A percentile compares a stretch with the other conserved stretches of the same genome.
Conservation (phyloP, 2,888 invertebrate genomes). For the Thumatha senex region DNA sequence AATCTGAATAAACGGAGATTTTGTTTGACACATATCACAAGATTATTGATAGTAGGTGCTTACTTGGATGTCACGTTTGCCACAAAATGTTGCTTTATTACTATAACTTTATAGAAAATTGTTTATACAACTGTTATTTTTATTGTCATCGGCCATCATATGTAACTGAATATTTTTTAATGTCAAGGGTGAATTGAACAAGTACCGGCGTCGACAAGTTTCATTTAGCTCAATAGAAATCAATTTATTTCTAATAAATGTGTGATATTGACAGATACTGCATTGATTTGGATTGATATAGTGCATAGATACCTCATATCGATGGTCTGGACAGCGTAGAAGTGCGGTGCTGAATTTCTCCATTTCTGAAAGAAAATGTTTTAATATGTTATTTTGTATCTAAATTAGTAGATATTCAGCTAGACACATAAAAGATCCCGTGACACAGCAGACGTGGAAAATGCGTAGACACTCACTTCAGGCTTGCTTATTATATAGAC, state of each 20-base stretch:
- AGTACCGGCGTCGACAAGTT: slow-evolving; percentile 57
- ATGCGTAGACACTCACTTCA: slow-evolving; percentile 68
- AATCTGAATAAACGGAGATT: slow-evolving; percentile 14
- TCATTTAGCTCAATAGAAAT: slow-evolving; percentile 75
- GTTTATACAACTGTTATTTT: slow-evolving; percentile 3
- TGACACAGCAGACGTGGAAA: slow-evolving; percentile 21
- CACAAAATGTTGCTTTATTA: slow-evolving; percentile 19
- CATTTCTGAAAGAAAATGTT: slow-evolving; percentile 70
- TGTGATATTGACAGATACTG: slow-evolving; percentile 35
- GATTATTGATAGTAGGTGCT: slow-evolving; percentile 5
- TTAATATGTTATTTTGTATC: neutral
- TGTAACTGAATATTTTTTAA: slow-evolving; percentile 34
- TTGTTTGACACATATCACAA: slow-evolving; percentile 14
- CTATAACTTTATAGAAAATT: slow-evolving; percentile 9
- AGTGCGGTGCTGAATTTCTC: slow-evolving; percentile 75
- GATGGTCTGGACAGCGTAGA: slow-evolving; percentile 73
- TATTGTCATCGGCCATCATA: slow-evolving; percentile 2
- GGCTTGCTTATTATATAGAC: slow-evolving; percentile 69
- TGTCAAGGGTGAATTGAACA: slow-evolving; percentile 64
- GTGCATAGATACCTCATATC: slow-evolving; percentile 67
- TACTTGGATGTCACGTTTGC: slow-evolving; percentile 10
- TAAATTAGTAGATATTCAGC: neutral
- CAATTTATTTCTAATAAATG: slow-evolving; percentile 64
- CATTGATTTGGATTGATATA: slow-evolving; percentile 38
- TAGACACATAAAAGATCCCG: slow-evolving; percentile 15